Evolutionary conservation across 2,113 vertebrate genomes (phyloP).

Genomic region (Sylvietta virens): DNA sequence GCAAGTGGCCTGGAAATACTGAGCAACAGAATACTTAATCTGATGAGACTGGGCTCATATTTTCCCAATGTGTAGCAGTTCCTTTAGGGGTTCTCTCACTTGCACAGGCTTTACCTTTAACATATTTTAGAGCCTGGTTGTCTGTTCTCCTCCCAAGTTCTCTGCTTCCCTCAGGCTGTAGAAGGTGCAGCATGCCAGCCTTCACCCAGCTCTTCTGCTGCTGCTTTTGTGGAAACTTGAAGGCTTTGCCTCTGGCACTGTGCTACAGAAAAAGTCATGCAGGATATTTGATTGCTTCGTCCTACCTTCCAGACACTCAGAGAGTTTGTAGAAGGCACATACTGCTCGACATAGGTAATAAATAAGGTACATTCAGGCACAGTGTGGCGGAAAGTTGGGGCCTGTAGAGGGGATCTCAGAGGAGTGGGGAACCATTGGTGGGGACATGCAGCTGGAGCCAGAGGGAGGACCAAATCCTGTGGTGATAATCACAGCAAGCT

Average conservation of each 20-base stretch:
- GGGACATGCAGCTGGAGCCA: background rate
- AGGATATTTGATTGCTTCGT: rapidly evolving
- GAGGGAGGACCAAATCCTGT: rapidly evolving
- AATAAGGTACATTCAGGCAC: background rate
- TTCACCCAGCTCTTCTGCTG: background rate
- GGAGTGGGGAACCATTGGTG: background rate
- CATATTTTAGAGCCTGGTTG: background rate
- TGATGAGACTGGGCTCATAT: background rate
- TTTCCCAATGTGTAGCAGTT: background rate
- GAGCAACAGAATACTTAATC: background rate
- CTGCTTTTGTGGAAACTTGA: background rate
- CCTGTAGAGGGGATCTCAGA: rapidly evolving
- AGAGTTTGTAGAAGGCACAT: background rate
- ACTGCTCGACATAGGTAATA: background rate
- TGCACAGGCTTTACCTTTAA: background rate
- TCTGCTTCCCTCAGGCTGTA: background rate
- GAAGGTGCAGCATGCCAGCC: background rate
- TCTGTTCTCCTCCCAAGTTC: background rate
- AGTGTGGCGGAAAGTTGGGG: rapidly evolving
- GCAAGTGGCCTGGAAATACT: background rate
- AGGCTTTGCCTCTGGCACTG: background rate
- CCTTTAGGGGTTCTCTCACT: background rate
- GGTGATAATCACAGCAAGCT: background rate
- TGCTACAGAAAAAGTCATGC: background rate
- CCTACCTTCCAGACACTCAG: background rate